Percentiles rank a stretch among this genome's conserved stretches.
Conservation (phyloP, 2,797 vertebrate species). For the Tiaroga cobitis region DNA sequence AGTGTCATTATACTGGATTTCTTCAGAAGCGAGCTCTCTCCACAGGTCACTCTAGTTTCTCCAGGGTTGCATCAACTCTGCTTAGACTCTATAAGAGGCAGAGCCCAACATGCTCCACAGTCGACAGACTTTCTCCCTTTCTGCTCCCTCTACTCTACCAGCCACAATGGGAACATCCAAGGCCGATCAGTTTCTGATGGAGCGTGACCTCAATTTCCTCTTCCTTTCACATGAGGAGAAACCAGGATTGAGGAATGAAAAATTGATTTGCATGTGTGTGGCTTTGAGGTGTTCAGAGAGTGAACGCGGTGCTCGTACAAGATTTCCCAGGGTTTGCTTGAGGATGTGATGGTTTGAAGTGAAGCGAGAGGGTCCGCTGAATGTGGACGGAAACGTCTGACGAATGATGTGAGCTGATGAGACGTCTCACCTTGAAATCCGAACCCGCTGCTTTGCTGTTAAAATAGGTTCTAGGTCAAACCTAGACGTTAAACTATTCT, state of each 20-base stretch:
- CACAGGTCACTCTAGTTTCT: constrained; percentile 41
- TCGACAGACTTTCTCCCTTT: constrained; percentile 27
- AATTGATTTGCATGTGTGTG: constrained; percentile 60
- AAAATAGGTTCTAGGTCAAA: constrained; percentile 29
- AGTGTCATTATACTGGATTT: constrained; percentile 21
- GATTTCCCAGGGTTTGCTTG: constrained; percentile 19
- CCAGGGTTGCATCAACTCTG: constrained; percentile 32
- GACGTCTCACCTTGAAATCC: constrained; percentile 38
- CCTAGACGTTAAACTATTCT: not conserved
- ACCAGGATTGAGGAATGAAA: constrained; percentile 46
- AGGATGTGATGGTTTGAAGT: constrained; percentile 42
- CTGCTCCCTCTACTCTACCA: constrained; percentile 32
- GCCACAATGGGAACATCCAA: constrained; percentile 43
- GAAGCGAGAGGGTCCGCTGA: constrained; percentile 28
- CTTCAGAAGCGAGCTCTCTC: not conserved
- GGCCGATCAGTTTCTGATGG: constrained; percentile 58
- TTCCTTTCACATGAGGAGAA: constrained; percentile 44
- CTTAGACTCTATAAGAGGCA: constrained; percentile 30
- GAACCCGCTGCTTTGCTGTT: constrained; percentile 6
- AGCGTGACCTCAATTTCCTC: constrained; percentile 57
- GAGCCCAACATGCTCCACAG: constrained; percentile 11
- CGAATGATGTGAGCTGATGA: constrained; percentile 40
- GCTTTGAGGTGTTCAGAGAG: constrained; percentile 39
- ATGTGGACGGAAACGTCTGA: constrained; percentile 38
- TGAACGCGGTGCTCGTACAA: constrained; percentile 16